A percentile compares a stretch with the other conserved stretches of the same genome.
These are phyloP conservation scores for Hypselothyrea guttata DNA, from an alignment of 2,888 invertebrate genomes.

Conservation along the genomic window DNA sequence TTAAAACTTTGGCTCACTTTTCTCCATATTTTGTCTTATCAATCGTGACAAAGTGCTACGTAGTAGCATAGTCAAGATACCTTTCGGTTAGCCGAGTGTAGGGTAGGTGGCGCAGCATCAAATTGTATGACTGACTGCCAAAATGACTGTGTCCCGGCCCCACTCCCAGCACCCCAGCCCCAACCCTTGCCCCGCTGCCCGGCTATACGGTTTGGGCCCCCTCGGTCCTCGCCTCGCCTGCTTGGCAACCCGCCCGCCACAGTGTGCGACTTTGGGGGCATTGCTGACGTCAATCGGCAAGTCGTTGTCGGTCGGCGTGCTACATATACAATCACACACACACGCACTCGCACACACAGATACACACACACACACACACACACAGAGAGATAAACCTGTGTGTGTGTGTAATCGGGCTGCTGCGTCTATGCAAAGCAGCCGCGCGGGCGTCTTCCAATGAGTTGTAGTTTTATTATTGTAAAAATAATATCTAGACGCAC, in stretches of 20 bases:
- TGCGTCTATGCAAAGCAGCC: slow-evolving; percentile 53
- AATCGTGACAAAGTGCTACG: slow-evolving; percentile 8
- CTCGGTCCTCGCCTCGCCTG: slow-evolving; percentile 40
- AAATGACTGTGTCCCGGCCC: slow-evolving; percentile 50
- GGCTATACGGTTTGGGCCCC: slow-evolving; percentile 10
- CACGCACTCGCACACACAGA: slow-evolving; percentile 7
- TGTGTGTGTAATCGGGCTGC: slow-evolving; percentile 29
- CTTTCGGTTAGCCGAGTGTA: slow-evolving; percentile 7
- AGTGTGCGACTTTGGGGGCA: slow-evolving; percentile 80
- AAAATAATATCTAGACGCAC: slow-evolving; percentile 51
- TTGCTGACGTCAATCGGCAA: slow-evolving; percentile 81
- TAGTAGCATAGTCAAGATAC: neutral
- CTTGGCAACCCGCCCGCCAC: slow-evolving; percentile 71
- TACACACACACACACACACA: slow-evolving; percentile 8
- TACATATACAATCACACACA: slow-evolving; percentile 54
- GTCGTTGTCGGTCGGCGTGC: slow-evolving; percentile 78
- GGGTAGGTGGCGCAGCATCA: slow-evolving; percentile 55
- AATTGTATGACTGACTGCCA: slow-evolving; percentile 75
- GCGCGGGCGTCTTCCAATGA: slow-evolving; percentile 63
- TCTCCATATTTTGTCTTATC: neutral
- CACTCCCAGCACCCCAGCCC: slow-evolving; percentile 1
- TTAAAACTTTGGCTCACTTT: neutral
- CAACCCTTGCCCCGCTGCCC: slow-evolving; percentile 6
- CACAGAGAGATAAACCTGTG: slow-evolving; percentile 2
- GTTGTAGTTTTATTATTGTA: slow-evolving; percentile 56